These are phyloP conservation scores for Macropis europaea DNA, from an alignment of 2,888 invertebrate species.

Conservation along the genomic window DNA sequence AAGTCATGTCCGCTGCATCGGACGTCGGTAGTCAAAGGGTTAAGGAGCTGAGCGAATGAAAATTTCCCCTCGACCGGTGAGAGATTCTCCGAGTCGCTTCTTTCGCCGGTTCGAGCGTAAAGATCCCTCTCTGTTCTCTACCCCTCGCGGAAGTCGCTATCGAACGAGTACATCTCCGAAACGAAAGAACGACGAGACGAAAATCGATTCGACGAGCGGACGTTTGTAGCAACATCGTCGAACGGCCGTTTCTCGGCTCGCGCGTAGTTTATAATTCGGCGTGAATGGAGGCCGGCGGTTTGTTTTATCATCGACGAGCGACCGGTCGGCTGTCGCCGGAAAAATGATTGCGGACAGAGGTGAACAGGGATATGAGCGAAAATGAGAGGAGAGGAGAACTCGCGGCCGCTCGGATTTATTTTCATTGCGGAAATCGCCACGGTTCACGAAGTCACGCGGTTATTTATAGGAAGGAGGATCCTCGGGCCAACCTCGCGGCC, in stretches of 20 bases:
- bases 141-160: background rate
- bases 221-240: slow-evolving; percentile 20
- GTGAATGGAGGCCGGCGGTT: slow-evolving; percentile 40
- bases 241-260: background rate
- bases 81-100: too few species aligned
- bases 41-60: too few species aligned
- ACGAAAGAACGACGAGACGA: background rate
- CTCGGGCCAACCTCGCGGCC: slow-evolving; percentile 3
- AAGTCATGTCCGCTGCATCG: too few species aligned
- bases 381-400: background rate
- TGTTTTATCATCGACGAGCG: slow-evolving; percentile 46
- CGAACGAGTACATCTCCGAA: background rate
- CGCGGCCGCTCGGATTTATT: slow-evolving; percentile 53
- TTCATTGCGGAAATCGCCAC: slow-evolving; percentile 61
- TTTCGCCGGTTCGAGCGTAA: too few species aligned
- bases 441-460: slow-evolving; percentile 52
- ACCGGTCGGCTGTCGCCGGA: slow-evolving; percentile 41
- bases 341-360: slow-evolving; percentile 50
- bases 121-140: too few species aligned
- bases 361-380: background rate
- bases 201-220: background rate
- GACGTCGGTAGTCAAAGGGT: too few species aligned
- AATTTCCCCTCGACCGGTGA: too few species aligned
- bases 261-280: slow-evolving; percentile 44
- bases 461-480: slow-evolving; percentile 59